Base-by-base conservation (phyloP, 2,888 invertebrate species). In the Lottia scabra region DNA sequence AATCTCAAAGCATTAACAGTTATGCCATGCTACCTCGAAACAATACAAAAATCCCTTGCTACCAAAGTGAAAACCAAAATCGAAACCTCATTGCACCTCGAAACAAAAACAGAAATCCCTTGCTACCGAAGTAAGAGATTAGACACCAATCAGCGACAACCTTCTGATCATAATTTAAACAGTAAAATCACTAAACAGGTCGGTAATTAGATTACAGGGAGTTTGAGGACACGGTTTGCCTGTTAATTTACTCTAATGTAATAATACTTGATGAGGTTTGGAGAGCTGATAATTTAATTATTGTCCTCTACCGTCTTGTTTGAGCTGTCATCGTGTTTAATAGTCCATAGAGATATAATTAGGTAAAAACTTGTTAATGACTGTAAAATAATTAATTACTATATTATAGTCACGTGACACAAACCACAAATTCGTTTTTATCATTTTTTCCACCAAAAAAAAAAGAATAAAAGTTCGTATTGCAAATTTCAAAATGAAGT, bases 231-330 rank as follows among this genome's bases (percentile, higher is more conserved):
- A 38, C 30, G 64, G 63, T 70, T 63, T 63, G 63, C 26, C 75
- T 70, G 70, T 70, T 67, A 75, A 75, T 75, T 75, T 65, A 43
- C 64, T 44, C 63, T 64, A 48, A 72, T 70, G 70, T 67, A 65
- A 67, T 30, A 38, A 38, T 38, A 38, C 8, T 38, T 38, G 38
- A 38, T 38, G 38, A 38, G 38, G 67, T 72, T 72, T 70, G 13
- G 72, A 71, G 75, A 67, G 26, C 56, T 27, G n/a, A 48, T 75
- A 75, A 75, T 69, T 70, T n/a, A 30, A 46, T 75, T 75, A 72
- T 38, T 69, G 70, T 38, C 26, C 46, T 45, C 70, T 56, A 66
- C 44, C 48, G 43, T 43, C 56, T 30, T 19, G 30, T 48, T 12
- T 26, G 45, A 30, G 44, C 56, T 19, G 56, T 27, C 48, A 56